Percentiles rank a stretch among this genome's conserved stretches.
Evolutionary conservation across 1,140 invertebrate genomes (phyloP).

Genomic region (Lanistes nyassanus): DNA sequence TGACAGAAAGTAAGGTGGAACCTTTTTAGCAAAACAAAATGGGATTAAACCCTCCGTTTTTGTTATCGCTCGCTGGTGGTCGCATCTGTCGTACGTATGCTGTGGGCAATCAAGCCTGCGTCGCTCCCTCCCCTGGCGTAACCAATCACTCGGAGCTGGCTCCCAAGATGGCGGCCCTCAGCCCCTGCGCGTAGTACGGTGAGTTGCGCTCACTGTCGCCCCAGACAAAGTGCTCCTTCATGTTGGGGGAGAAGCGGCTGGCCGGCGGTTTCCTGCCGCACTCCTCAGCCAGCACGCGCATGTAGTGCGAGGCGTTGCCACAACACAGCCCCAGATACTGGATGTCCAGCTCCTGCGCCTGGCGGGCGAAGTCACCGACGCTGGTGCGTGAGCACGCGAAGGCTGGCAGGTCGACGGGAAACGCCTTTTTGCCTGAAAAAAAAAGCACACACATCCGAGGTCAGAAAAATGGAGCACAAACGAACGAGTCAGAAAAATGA

Average conservation of each 20-base stretch:
- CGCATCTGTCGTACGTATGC: too few species aligned
- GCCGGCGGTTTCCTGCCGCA: slow-evolving; percentile 53
- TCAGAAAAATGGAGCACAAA: too few species aligned
- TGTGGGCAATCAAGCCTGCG: too few species aligned
- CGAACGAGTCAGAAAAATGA: background rate
- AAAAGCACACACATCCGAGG: background rate
- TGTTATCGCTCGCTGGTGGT: too few species aligned
- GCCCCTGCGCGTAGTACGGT: background rate
- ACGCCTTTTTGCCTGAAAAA: slow-evolving; percentile 39
- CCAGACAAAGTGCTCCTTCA: slow-evolving; percentile 43
- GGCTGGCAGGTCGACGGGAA: slow-evolving; percentile 48
- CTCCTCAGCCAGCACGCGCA: slow-evolving; percentile 51
- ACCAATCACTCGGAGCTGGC: too few species aligned
- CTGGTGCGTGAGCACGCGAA: slow-evolving; percentile 38
- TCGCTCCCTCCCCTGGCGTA: too few species aligned
- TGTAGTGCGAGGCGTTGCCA: slow-evolving; percentile 53
- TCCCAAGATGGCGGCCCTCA: slow-evolving; percentile 5
- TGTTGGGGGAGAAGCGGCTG: slow-evolving; percentile 47
- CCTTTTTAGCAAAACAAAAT: too few species aligned
- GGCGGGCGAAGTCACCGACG: slow-evolving; percentile 48
- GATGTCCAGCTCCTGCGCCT: slow-evolving; percentile 54
- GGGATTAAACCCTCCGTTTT: too few species aligned
- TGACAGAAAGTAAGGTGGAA: too few species aligned
- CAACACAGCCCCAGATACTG: slow-evolving; percentile 63
- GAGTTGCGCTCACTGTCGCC: slow-evolving; percentile 10